Evolutionary conservation across 2,888 invertebrate species (phyloP).

Genomic region (Amiota mariae): DNA sequence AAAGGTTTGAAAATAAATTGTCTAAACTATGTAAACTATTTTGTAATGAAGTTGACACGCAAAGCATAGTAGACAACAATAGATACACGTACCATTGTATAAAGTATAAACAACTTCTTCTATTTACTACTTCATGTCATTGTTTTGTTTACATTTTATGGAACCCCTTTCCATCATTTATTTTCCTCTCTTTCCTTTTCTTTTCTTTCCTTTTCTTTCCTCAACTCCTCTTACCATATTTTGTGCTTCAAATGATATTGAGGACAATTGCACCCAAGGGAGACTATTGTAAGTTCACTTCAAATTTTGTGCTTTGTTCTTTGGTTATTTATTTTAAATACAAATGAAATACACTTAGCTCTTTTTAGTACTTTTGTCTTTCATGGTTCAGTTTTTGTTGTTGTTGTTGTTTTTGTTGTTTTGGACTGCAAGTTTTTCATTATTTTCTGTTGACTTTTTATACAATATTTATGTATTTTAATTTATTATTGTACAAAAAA

Average conservation of each 20-base stretch:
- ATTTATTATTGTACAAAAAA: slow-evolving; percentile 12
- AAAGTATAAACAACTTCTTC: no score
- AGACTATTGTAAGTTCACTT: no score
- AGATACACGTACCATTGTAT: no score
- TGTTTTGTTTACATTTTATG: background rate
- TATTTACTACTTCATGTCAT: no score
- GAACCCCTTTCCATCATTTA: background rate
- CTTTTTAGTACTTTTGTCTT: background rate
- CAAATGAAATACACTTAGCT: background rate
- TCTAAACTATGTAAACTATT: background rate
- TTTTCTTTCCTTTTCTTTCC: no score
- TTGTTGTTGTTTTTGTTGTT: no score
- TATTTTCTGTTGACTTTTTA: background rate
- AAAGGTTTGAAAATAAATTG: slow-evolving; percentile 1
- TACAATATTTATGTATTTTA: slow-evolving; percentile 1
- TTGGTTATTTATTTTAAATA: background rate
- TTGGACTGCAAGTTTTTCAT: background rate
- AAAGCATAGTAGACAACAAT: background rate
- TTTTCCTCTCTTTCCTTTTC: slow-evolving; percentile 6
- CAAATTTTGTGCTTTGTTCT: slow-evolving; percentile 12
- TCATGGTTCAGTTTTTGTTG: background rate
- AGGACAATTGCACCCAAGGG: slow-evolving; percentile 18
- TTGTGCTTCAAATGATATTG: background rate
- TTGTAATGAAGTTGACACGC: background rate
- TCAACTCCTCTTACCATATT: background rate